Base-by-base conservation (phyloP, 2,888 invertebrate genomes). In the Cephus rjabovi region DNA sequence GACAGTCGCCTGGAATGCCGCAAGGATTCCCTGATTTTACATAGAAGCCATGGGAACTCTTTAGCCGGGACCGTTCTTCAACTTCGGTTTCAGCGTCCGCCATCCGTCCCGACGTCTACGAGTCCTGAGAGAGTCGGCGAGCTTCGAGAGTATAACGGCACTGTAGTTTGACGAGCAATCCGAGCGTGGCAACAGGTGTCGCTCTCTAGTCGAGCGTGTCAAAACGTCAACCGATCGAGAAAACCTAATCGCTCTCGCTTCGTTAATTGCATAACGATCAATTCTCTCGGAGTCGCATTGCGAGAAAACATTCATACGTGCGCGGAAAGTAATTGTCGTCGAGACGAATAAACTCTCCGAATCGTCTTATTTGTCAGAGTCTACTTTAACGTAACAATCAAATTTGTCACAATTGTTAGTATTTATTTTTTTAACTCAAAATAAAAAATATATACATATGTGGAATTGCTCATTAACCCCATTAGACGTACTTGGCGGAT, bases 381-480 rank as follows among this genome's bases (percentile, higher is more conserved):
- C 9, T 9, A 56, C 9, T 9, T 56, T 56, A 23, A 23, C 23
- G 23, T 56, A 56, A 56, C 2, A 56, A 56, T 75, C 11, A 31
- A 68, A n/a, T 76, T 69, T 71, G 23, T 76, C 6, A 34, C 30
- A 73, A 76, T 71, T 76, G 12, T 6, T 37, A 73, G 69, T 74
- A 34, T 40, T 33, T 80, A 4, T 82, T 23, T 56, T 56, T 56
- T 15, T 15, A 2, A 56, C 56, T 9, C 0, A 2, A 56, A 56
- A 23, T 56, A 0, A 56, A 40, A 40, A 23, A 56, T 56, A 56
- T 6, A 23, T 56, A 12, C 35, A 77, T 74, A 78, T 79, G 78
- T 74, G 75, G 23, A 56, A 23, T 76, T 77, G 80, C 84, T 86
- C 84, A 82, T 87, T 86, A 85, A 85, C 85, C 86, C 82, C 83